Conservation (phyloP, 2,888 invertebrate species). For the Fissipunctia ypsillon region DNA sequence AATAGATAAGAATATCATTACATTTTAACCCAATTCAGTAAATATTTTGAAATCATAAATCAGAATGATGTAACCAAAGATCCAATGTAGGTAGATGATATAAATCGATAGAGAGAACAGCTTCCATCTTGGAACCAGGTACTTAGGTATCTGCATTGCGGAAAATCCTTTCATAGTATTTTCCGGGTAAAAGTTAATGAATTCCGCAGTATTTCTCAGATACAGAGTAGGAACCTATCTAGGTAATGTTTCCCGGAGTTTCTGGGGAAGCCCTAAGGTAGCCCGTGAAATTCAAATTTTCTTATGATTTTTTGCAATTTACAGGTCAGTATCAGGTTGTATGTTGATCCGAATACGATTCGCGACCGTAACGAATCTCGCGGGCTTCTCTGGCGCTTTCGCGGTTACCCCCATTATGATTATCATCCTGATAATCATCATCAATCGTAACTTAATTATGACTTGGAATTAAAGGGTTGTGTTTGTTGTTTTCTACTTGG, state of each 20-base stretch:
- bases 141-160: conserved; percentile 29
- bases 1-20: too few relatives aligned
- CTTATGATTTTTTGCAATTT: not conserved
- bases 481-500: too few relatives aligned
- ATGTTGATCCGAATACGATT: not conserved
- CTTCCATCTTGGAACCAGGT: conserved; percentile 14
- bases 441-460: too few relatives aligned
- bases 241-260: not conserved
- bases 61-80: not conserved
- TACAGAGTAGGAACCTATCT: not conserved
- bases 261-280: too few relatives aligned
- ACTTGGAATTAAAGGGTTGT: too few relatives aligned
- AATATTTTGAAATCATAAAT: not conserved
- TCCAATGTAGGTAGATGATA: not conserved
- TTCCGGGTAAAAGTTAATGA: not conserved
- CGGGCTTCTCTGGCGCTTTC: too few relatives aligned
- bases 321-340: not conserved
- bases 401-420: too few relatives aligned
- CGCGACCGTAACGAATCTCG: too few relatives aligned
- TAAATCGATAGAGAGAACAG: conserved; percentile 8
- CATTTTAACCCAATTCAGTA: not conserved
- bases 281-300: too few relatives aligned
- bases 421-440: too few relatives aligned
- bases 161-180: conserved; percentile 4
- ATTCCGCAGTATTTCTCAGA: not conserved